Evolutionary conservation across 1,140 invertebrate species (phyloP), one percentile per base, ranked within the genome.

Genomic region (Cheumatopsyche charites): DNA sequence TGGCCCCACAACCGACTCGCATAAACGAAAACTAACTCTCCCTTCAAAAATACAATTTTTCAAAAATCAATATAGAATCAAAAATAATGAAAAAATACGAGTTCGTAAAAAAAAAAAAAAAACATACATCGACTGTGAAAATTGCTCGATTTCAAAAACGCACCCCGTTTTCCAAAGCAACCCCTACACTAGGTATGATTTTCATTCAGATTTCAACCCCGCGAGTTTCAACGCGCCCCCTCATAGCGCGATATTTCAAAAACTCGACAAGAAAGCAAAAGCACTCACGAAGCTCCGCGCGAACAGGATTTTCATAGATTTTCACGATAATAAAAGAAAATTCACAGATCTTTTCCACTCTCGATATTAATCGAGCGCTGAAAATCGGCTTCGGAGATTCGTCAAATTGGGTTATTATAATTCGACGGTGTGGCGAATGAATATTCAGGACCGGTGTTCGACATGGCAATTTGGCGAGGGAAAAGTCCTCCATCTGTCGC

Each of bases 351-450:
- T n/a, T n/a, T n/a, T n/a, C n/a, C n/a, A n/a, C n/a, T n/a, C n/a
- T n/a, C n/a, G n/a, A n/a, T n/a, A n/a, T n/a, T n/a, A n/a, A n/a
- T n/a, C n/a, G n/a, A n/a, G n/a, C n/a, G n/a, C n/a, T n/a, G n/a
- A n/a, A n/a, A n/a, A n/a, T n/a, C 11, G 23, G 36, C 41, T 42
- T 42, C 36, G 61, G 61, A n/a, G 61, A 13, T 4, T 5, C 29
- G 1, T 63, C 36, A 63, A 63, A 63, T 63, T 63, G 62, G 42
- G 62, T 63, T 63, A 63, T 63, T 42, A 63, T 63, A 42, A 42
- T 5, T 11, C 9, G 15, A 7, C 15, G 52, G 52, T 23, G 19
- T 12, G 6, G 15, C 21, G 15, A 63, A 42, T 63, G 62, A 63
- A 63, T 63, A 63, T 63, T 63, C 62, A 63, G 9, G 58, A 62